Percentiles rank a stretch among this genome's conserved stretches.
These are phyloP conservation scores for Tuberolachnus salignus DNA, from an alignment of 2,888 invertebrate genomes.

Conservation along the genomic window DNA sequence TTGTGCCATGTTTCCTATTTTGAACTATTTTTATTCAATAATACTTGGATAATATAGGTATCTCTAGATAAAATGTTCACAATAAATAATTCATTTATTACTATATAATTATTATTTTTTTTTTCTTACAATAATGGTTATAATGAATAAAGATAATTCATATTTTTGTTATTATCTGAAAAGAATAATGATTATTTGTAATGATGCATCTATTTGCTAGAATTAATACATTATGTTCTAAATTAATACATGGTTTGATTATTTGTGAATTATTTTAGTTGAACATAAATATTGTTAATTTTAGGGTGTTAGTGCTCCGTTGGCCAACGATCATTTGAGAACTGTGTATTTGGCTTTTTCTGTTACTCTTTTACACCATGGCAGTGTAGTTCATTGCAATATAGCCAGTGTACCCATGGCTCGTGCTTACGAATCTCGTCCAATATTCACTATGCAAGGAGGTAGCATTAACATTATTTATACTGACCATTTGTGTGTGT, in stretches of 20 bases:
- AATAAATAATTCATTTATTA: too few species aligned
- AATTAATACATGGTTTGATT: too few species aligned
- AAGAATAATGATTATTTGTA: neutral
- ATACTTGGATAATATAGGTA: neutral
- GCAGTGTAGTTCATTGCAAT: conserved; percentile 81
- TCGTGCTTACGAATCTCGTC: conserved; percentile 76
- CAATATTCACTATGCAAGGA: conserved; percentile 77
- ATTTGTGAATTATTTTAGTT: neutral
- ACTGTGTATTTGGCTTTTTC: conserved; percentile 83
- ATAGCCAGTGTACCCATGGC: conserved; percentile 82
- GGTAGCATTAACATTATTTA: conserved; percentile 62
- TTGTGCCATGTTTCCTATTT: neutral
- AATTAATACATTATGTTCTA: neutral
- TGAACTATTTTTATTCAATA: conserved; percentile 25
- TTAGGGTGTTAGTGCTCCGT: conserved; percentile 50
- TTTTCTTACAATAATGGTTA: neutral
- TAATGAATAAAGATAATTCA: neutral
- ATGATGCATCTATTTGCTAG: neutral
- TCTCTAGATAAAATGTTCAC: too few species aligned
- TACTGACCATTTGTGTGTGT: neutral
- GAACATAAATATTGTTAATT: conserved; percentile 22
- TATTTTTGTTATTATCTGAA: neutral
- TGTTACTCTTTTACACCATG: conserved; percentile 80
- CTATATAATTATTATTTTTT: neutral
- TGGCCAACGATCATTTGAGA: conserved; percentile 37